Percentiles rank a stretch among this genome's conserved stretches.
These are phyloP conservation scores for Lacerta viridis DNA, from an alignment of 2,797 vertebrate genomes.

Conservation along the genomic window DNA sequence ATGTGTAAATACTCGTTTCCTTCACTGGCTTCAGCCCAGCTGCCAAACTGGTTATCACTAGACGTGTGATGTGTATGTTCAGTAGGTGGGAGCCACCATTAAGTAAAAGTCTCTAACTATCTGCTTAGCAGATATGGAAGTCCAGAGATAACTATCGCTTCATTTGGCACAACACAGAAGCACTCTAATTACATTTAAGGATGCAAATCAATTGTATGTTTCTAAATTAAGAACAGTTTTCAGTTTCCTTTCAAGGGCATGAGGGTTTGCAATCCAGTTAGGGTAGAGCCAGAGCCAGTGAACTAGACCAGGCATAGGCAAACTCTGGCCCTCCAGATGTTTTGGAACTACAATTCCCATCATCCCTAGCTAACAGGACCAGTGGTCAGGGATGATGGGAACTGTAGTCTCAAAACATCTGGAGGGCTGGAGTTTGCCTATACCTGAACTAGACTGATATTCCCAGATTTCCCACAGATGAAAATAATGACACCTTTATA, in stretches of 20 bases:
- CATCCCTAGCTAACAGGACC: too few species aligned
- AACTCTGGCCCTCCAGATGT: too few species aligned
- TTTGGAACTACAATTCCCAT: too few species aligned
- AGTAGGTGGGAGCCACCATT: not conserved
- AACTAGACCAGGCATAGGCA: too few species aligned
- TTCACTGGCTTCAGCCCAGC: not conserved
- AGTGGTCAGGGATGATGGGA: too few species aligned
- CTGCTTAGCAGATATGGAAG: not conserved
- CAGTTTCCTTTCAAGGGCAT: not conserved
- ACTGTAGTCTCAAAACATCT: too few species aligned
- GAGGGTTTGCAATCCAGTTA: not conserved
- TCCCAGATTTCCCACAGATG: not conserved
- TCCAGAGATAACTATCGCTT: not conserved
- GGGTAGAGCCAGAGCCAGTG: not conserved
- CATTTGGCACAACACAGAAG: not conserved
- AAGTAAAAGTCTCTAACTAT: not conserved
- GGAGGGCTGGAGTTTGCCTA: too few species aligned
- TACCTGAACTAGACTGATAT: not conserved
- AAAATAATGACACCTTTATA: not conserved
- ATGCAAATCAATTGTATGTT: not conserved
- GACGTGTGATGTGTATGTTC: not conserved
- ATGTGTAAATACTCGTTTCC: not conserved
- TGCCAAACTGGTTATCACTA: not conserved
- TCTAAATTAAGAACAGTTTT: conserved; percentile 12
- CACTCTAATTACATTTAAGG: not conserved